phyloP scores from a whole-genome alignment of 2,888 invertebrate genomes.

The Rotaria magnacalcarata region DNA sequence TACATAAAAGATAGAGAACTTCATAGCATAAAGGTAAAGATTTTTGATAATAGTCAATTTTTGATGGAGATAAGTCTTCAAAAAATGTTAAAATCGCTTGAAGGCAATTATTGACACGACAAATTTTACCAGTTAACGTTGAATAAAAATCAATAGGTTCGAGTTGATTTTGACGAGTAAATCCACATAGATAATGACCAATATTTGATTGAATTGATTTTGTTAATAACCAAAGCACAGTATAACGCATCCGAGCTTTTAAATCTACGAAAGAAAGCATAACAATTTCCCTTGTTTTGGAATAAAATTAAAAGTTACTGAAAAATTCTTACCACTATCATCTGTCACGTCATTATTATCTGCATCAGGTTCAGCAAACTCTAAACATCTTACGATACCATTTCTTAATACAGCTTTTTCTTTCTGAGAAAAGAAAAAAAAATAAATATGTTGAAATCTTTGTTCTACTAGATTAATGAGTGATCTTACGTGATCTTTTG shows the following conservation, averaged over 20 bases:
- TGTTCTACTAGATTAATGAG: not conserved
- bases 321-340: not conserved
- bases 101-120: slow-evolving; percentile 32
- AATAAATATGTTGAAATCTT: not conserved
- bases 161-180: slow-evolving; percentile 34
- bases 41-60: not conserved
- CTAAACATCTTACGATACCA: slow-evolving; percentile 7
- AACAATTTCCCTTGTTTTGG: not conserved
- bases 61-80: not conserved
- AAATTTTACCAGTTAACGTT: slow-evolving; percentile 18
- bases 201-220: slow-evolving; percentile 27
- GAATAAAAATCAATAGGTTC: slow-evolving; percentile 32
- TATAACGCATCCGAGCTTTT: slow-evolving; percentile 8
- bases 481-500: slow-evolving; percentile 9
- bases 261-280: not conserved
- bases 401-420: slow-evolving; percentile 6
- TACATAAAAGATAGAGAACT: slow-evolving; percentile 23
- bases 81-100: slow-evolving; percentile 1
- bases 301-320: not conserved
- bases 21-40: slow-evolving; percentile 13
- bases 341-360: not conserved
- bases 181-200: slow-evolving; percentile 6
- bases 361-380: slow-evolving; percentile 21
- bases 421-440: not conserved
- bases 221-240: slow-evolving; percentile 25